These are phyloP conservation scores for Acanthurus lineatus DNA, from an alignment of 2,797 vertebrate species.

Conservation along the genomic window DNA sequence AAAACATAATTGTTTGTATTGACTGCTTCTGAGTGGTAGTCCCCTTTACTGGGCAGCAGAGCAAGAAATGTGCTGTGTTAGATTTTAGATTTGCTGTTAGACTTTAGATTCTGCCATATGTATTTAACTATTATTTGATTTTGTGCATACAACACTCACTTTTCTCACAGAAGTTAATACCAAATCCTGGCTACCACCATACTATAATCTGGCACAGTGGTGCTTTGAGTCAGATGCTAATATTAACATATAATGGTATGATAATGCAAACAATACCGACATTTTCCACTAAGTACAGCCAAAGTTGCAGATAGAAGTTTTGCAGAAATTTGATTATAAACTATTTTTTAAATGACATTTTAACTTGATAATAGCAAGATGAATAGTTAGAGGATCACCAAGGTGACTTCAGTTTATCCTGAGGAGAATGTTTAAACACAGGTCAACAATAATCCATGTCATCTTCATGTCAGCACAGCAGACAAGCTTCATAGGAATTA, in stretches of 20 bases:
- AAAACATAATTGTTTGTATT: slow-evolving; percentile 31
- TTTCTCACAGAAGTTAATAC: too few relatives aligned
- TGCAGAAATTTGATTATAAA: neutral
- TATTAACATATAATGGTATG: neutral
- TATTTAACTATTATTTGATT: slow-evolving; percentile 8
- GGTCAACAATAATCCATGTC: too few relatives aligned
- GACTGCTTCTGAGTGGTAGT: slow-evolving; percentile 29
- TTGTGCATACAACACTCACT: neutral
- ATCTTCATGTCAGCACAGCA: too few relatives aligned
- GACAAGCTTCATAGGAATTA: too few relatives aligned
- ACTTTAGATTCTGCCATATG: neutral
- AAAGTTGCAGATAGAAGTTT: neutral
- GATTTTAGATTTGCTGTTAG: too few relatives aligned
- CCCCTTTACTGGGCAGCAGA: neutral
- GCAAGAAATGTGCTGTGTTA: neutral
- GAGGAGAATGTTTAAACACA: too few relatives aligned
- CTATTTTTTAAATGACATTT: neutral
- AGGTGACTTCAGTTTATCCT: too few relatives aligned
- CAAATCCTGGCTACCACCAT: neutral
- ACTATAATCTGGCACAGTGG: neutral
- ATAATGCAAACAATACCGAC: neutral
- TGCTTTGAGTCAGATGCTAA: too few relatives aligned
- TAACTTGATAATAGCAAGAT: neutral
- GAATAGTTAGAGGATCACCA: neutral
- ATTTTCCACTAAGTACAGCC: neutral